Evolutionary conservation across 2,113 vertebrate genomes (phyloP).

Genomic region (Oophaga pumilio): DNA sequence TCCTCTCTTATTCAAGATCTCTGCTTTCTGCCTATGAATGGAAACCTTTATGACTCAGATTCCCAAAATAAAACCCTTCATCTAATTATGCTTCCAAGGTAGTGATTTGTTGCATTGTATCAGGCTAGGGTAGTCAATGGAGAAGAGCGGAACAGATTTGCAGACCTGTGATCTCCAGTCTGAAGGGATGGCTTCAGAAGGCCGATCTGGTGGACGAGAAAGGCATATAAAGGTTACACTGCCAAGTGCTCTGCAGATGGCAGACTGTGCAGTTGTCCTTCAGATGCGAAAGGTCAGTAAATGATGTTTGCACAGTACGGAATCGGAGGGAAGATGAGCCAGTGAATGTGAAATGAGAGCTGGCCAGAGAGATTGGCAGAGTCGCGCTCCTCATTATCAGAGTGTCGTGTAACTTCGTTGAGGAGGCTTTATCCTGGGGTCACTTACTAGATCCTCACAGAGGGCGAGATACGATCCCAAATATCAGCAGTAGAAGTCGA

Average conservation of each 20-base stretch:
- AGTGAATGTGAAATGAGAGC: slow-evolving; percentile 34
- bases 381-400: neutral
- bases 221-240: neutral
- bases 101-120: too few relatives aligned
- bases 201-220: neutral
- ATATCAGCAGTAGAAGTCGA: neutral
- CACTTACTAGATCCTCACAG: neutral
- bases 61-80: neutral
- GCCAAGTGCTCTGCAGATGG: neutral
- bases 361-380: slow-evolving; percentile 29
- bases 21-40: neutral
- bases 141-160: too few relatives aligned
- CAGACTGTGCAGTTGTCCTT: slow-evolving; percentile 61
- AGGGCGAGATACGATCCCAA: neutral
- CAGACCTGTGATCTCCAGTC: neutral
- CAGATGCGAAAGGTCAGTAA: slow-evolving; percentile 60
- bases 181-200: neutral
- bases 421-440: neutral
- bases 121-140: too few relatives aligned
- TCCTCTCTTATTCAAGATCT: neutral
- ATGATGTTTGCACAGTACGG: slow-evolving; percentile 58
- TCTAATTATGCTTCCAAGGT: too few relatives aligned
- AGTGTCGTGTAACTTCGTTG: neutral
- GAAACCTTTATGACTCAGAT: neutral
- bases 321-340: slow-evolving; percentile 57